Conservation (phyloP, 2,797 vertebrate genomes). For the Epinephelus awoara region DNA sequence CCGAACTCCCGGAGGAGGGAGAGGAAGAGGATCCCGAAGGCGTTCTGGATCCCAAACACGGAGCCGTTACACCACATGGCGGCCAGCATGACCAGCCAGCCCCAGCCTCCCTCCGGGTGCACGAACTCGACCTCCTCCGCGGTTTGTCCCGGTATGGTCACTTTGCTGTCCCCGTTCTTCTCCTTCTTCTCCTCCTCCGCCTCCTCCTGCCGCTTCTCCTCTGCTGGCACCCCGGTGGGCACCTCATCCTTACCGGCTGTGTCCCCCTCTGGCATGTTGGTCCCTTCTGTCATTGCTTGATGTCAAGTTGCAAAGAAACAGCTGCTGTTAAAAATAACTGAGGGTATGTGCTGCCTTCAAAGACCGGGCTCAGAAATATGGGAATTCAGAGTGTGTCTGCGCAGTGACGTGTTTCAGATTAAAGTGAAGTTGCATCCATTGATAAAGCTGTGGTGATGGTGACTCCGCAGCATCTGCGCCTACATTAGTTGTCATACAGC, state of each 20-base stretch:
- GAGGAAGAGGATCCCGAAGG: conserved; percentile 93
- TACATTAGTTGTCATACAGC: conserved; percentile 53
- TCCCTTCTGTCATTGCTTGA: conserved; percentile 67
- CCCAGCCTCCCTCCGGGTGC: conserved; percentile 96
- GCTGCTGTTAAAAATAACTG: too few relatives aligned
- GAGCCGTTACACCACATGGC: conserved; percentile 99
- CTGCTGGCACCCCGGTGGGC: background rate
- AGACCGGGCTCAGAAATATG: background rate
- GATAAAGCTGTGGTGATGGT: accelerated
- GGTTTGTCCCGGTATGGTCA: conserved; percentile 15
- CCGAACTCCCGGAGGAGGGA: conserved; percentile 90
- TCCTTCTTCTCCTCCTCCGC: conserved; percentile 24
- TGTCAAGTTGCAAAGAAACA: background rate
- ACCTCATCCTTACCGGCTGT: background rate
- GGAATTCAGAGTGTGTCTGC: background rate
- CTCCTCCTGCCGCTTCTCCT: background rate
- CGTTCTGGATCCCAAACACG: conserved; percentile 98
- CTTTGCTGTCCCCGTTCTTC: conserved; percentile 59
- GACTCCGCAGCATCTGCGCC: background rate
- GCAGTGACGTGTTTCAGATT: background rate
- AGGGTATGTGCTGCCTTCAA: background rate
- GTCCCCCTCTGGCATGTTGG: conserved; percentile 46
- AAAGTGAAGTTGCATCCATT: conserved; percentile 8
- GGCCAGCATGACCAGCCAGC: conserved; percentile 96
- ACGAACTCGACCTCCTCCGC: conserved; percentile 66